A percentile compares a stretch with the other conserved stretches of the same genome.
phyloP scores from a whole-genome alignment of 2,888 invertebrate species.

The Drosophila pegasa region DNA sequence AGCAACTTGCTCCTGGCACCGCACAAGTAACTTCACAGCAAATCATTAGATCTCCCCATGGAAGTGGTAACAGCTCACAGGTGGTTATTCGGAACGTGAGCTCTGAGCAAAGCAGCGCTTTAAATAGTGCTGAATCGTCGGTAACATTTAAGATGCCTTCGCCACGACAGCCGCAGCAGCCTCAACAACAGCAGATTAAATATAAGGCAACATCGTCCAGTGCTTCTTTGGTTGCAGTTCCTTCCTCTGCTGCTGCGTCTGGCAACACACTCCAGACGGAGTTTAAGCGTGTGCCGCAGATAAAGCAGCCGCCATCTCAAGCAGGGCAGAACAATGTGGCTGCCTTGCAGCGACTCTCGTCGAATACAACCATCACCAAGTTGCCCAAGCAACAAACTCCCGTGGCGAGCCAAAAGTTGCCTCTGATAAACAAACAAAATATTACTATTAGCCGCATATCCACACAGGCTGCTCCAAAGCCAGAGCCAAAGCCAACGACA shows the following conservation, averaged over 20 bases:
- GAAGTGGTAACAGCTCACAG: conserved; percentile 38
- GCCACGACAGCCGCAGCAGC: conserved; percentile 37
- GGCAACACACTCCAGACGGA: conserved; percentile 18
- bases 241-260: neutral
- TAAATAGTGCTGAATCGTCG: conserved; percentile 28
- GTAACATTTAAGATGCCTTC: conserved; percentile 57
- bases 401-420: conserved; percentile 55
- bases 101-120: conserved; percentile 32
- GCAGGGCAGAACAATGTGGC: conserved; percentile 41
- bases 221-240: conserved; percentile 2
- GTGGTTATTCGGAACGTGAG: conserved; percentile 60
- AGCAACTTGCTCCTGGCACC: conserved; percentile 36
- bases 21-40: conserved; percentile 69
- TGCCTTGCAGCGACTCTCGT: conserved; percentile 77
- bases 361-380: conserved; percentile 72
- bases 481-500: conserved; percentile 49
- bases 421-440: conserved; percentile 82
- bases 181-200: conserved; percentile 33
- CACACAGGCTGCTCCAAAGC: conserved; percentile 47
- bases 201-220: conserved; percentile 29
- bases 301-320: conserved; percentile 32
- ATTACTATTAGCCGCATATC: conserved; percentile 82
- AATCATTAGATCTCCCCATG: conserved; percentile 58
- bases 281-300: conserved; percentile 28
- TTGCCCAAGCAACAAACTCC: conserved; percentile 44